Evolutionary conservation across 2,797 vertebrate species (phyloP), one percentile per base, ranked within the genome.

Genomic region (Enteromius radiatus): DNA sequence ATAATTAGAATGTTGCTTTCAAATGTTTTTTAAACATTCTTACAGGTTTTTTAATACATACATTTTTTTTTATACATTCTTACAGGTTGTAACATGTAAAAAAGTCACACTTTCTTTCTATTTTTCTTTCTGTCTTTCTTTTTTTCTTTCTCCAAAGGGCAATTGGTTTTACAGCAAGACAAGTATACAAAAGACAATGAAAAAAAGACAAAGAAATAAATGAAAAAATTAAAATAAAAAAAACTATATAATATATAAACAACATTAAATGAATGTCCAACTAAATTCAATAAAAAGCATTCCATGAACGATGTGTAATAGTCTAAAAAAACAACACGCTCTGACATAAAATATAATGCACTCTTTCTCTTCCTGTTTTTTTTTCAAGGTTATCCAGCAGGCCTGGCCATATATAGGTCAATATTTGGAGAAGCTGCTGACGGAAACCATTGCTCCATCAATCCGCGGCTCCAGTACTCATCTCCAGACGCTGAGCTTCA

Each of bases 371-470:
- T 63, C 77, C n/a, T 81, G 3, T 76, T 17, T 80, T 17, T 54
- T 28, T 86, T 10, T 81, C 15, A 86, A 99, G 97, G 93, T 99
- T 45, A 90, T 98, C 85, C 95, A 96, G 49, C 97, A 98, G 89
- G 95, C 97, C 61, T 98, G 97, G 97, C 97, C 97, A 0, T 98
- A 96, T 77, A 93, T 98, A 0, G 97, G 97, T 10, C 97, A 96
- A 84, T 99, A 96, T 85, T 91, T 98, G 79, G 96, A 98, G 92
- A 98, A 98, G 92, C 92, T 99, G 87, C 91, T 99, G 86, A 91
- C 94, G 41, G 97, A 97, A 83, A 96, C 93, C 21, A 95, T 99
- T n/a, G 97, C 97, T 11, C 96, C 97, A 0, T 93, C 94, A 63
- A 94, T 99, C 87, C 93, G 97, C 1, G 93, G 91, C 47, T 96